Percentiles rank a stretch among this genome's conserved stretches.
Conservation (phyloP, 2,888 invertebrate species). For the Camptogramma bilineatum region DNA sequence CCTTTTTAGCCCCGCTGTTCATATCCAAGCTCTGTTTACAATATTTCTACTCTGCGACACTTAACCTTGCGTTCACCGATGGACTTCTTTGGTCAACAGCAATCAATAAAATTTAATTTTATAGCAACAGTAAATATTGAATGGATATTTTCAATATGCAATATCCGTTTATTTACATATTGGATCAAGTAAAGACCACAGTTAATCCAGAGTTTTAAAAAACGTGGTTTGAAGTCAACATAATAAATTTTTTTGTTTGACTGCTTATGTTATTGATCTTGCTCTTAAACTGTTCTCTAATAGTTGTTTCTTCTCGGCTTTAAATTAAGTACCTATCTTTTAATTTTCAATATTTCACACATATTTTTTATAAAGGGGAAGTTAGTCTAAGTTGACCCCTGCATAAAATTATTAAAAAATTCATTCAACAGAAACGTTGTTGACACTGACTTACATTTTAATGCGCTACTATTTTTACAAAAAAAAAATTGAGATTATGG, state of each 20-base stretch:
- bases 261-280: too few species aligned
- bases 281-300: too few species aligned
- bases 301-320: not conserved
- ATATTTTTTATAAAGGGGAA: not conserved
- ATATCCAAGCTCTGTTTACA: not conserved
- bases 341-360: not conserved
- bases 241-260: not conserved
- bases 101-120: conserved; percentile 37
- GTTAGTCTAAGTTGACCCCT: not conserved
- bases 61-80: conserved; percentile 36
- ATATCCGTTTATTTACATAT: conserved; percentile 25
- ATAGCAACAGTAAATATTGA: conserved; percentile 33
- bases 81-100: conserved; percentile 29
- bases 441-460: conserved; percentile 2
- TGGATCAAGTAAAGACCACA: conserved; percentile 34
- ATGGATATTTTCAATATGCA: conserved; percentile 26
- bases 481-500: conserved; percentile 46
- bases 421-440: not conserved
- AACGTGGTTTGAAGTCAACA: not conserved
- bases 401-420: not conserved
- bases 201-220: conserved; percentile 37
- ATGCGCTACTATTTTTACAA: conserved; percentile 11
- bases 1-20: not conserved
- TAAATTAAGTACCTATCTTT: not conserved
- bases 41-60: conserved; percentile 14